Evolutionary conservation across 1,140 invertebrate genomes (phyloP), one percentile per base, ranked within the genome.

Genomic region (Thaumetopoea pityocampa): DNA sequence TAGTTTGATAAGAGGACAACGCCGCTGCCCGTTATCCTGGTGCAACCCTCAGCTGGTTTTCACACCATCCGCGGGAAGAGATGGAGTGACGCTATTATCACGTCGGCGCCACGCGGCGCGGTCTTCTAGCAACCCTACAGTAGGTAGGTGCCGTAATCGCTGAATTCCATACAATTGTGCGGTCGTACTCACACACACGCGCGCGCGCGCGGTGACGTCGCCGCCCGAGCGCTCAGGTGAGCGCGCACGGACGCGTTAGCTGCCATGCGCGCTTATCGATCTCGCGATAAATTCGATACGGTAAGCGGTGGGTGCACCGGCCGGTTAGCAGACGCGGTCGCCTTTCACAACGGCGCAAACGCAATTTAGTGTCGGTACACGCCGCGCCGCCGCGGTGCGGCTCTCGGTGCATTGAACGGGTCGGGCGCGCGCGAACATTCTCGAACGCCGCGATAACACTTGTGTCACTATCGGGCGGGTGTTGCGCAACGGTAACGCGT

Each of bases 271-370:
- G 48, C 53, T 58, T 69, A 72, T 74, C 66, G 70, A 80, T 80
- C 72, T 61, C 47, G 65, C 55, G 67, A 80, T 74, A 70, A 74
- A 76, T 76, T 72, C 59, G 66, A 69, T 62, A 67, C 57, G 64
- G 51, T 41, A 54, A 62, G 62, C 69, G 72, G 66, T 67, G 61
- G 76, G 69, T 67, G 71, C 66, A 72, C 66, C 57, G 56, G 40
- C 43, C 43, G 43, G 30, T 27, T 44, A 43, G 33, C 38, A 53
- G 36, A 44, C 43, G 56, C 63, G 60, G 65, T 66, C 48, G 64
- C 70, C 70, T 78, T 78, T 78, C 70, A 70, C 70, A 47, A 20
- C 49, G 53, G 47, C 51, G 65, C 65, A 66, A 65, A 67, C 57
- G 65, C 58, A 54, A 55, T 67, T 68, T 58, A 57, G 54, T 51